phyloP scores from a whole-genome alignment of 2,113 vertebrate genomes.

The Zosterops lateralis region DNA sequence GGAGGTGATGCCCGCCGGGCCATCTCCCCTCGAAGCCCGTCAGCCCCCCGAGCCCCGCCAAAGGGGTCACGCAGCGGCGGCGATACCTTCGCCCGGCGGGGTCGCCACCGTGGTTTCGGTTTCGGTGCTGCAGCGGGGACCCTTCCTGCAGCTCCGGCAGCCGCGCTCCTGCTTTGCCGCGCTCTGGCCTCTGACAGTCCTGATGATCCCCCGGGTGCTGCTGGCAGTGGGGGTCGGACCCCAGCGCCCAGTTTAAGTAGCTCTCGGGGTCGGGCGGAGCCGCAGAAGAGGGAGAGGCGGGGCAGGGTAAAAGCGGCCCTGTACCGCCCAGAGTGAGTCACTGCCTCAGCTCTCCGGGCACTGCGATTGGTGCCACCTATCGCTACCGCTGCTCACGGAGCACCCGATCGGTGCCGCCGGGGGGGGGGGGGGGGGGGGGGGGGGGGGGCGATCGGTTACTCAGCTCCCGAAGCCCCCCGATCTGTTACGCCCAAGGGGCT shows the following conservation, averaged over 20 bases:
- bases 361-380: not conserved
- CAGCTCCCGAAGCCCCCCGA: no score
- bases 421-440: no score
- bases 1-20: not conserved
- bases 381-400: not conserved
- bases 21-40: not conserved
- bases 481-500: no score
- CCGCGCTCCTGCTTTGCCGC: not conserved
- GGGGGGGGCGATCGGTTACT: no score
- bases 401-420: no score
- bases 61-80: not conserved
- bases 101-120: not conserved
- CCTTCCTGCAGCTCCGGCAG: not conserved
- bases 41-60: not conserved
- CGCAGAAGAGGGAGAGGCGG: not conserved
- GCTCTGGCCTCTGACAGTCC: not conserved
- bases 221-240: rapidly evolving
- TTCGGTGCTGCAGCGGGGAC: not conserved
- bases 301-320: rapidly evolving
- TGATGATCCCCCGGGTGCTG: rapidly evolving
- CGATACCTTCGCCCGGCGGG: not conserved
- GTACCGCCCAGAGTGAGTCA: no score
- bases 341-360: no score
- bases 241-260: not conserved
- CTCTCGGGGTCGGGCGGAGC: no score